Conservation (phyloP, 2,113 vertebrate genomes). For the Cyprinodon variegatus region DNA sequence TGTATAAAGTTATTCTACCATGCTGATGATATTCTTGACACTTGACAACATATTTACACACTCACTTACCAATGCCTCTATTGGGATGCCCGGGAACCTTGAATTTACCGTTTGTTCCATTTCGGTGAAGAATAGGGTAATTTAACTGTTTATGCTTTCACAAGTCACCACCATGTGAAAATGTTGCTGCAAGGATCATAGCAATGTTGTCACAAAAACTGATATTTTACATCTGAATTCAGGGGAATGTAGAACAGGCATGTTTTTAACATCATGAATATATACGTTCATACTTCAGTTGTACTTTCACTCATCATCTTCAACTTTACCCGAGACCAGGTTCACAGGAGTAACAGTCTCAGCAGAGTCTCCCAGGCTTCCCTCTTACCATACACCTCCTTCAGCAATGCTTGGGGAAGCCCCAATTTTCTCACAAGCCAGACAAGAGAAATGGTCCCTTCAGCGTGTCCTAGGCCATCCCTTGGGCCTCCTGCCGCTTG, state of each 20-base stretch:
- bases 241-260: neutral
- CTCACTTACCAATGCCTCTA: conserved; percentile 39
- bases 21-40: conserved; percentile 8
- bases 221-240: conserved; percentile 23
- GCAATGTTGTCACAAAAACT: conserved; percentile 2
- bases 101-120: conserved; percentile 35
- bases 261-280: conserved; percentile 10
- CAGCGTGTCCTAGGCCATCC: no score
- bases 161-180: conserved; percentile 44
- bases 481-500: no score
- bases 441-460: no score
- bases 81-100: conserved; percentile 42
- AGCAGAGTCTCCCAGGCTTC: no score
- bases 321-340: no score
- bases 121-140: conserved; percentile 57
- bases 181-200: conserved; percentile 56
- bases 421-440: no score
- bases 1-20: conserved; percentile 23
- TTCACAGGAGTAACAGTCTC: no score
- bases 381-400: no score
- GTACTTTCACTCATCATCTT: no score
- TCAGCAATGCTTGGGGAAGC: no score
- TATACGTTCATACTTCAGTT: no score
- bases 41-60: conserved; percentile 30
- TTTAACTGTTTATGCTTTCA: conserved; percentile 55